Conservation (phyloP, 2,797 vertebrate genomes). For the Schizothorax lantsangensis region DNA sequence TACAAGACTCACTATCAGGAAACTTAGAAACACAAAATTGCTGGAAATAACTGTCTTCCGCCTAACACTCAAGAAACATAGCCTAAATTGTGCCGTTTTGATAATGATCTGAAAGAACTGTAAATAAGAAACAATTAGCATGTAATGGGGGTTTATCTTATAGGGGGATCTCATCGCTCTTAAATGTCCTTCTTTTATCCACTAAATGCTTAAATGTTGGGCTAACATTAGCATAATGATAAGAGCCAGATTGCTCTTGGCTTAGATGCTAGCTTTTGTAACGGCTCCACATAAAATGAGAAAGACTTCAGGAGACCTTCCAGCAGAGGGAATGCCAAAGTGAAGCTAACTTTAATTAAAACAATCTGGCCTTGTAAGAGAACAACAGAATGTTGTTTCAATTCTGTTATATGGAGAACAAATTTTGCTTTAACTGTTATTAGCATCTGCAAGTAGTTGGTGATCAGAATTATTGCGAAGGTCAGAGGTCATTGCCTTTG, state of each 20-base stretch:
- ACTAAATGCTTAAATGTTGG: constrained; percentile 58
- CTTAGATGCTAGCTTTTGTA: constrained; percentile 59
- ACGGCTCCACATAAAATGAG: constrained; percentile 59
- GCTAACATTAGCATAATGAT: constrained; percentile 70
- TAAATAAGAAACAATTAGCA: constrained; percentile 74
- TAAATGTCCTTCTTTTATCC: constrained; percentile 61
- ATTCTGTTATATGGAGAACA: background rate
- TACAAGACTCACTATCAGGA: constrained; percentile 63
- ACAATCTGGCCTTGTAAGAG: constrained; percentile 30
- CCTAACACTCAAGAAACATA: constrained; percentile 43
- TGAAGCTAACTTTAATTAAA: constrained; percentile 40
- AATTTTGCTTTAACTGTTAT: constrained; percentile 19
- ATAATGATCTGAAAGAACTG: constrained; percentile 72
- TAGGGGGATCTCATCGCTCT: constrained; percentile 64
- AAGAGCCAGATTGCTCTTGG: constrained; percentile 59
- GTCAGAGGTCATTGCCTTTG: background rate
- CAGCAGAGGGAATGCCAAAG: background rate
- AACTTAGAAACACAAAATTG: constrained; percentile 67
- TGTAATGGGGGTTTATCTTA: constrained; percentile 75
- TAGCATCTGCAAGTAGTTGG: constrained; percentile 6
- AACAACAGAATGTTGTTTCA: constrained; percentile 23
- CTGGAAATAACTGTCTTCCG: constrained; percentile 63
- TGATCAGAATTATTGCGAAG: background rate
- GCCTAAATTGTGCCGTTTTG: constrained; percentile 39
- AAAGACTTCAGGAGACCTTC: constrained; percentile 11